Evolutionary conservation across 2,888 invertebrate genomes (phyloP), one percentile per base, ranked within the genome.

Genomic region (Cheilosia urbana): DNA sequence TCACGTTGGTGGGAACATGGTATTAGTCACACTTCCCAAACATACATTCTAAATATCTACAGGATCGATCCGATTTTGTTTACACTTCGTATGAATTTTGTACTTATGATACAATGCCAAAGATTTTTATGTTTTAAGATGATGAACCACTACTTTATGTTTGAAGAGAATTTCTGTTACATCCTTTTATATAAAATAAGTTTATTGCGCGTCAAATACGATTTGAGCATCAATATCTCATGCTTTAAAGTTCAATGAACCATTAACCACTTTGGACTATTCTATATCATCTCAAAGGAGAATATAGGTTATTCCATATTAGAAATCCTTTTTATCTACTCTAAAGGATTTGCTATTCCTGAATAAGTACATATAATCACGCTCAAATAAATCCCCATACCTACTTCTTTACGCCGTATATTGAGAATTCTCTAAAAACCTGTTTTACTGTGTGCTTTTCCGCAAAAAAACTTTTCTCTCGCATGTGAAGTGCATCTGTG

Each of bases 351-450:
- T 69, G 34, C 19, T 57, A 57, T 69, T 69, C 45, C 30, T 4
- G 45, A 57, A 69, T 45, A 45, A 69, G 57, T 69, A 57, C 57
- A 69, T 69, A 57, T 69, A 69, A 69, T 69, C 55, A 47, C 55
- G 30, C 68, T 21, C 21, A 57, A 69, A 45, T 69, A 69, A 69
- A 55, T 69, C 57, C 68, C 30, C 34, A 15, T 68, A 42, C 45
- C 30, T 57, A 24, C 19, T n/a, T 19, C 37, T 21, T n/a, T 11
- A 15, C 19, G 6, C 21, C 30, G 4, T 9, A 30, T 24, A 42
- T 15, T 7, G 19, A 57, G 45, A 45, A 34, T 45, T 57, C 34
- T 1, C 9, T 45, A 19, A 69, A 57, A 57, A 55, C 57, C 34
- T 57, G 42, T 42, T 68, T 55, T 17, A 40, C 49, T 63, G 5